Conservation (phyloP, 1,140 invertebrate genomes). For the Zaprionus davidi region DNA sequence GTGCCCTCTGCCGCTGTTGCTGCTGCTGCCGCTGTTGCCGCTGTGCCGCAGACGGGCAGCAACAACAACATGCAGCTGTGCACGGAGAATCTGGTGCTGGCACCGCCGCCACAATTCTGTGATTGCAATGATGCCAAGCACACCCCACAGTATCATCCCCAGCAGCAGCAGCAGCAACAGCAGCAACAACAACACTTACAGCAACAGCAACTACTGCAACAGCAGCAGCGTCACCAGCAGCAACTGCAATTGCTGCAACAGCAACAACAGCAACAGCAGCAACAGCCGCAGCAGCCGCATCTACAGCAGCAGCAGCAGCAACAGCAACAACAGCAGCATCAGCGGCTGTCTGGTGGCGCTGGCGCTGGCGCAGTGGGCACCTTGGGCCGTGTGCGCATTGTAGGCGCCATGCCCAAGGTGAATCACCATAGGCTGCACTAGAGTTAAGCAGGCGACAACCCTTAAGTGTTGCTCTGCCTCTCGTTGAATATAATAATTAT, state of each 20-base stretch:
- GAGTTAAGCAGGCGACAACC: constrained; percentile 6
- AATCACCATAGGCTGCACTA: constrained; percentile 80
- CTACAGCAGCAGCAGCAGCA: constrained; percentile 65
- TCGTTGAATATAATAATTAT: constrained; percentile 28
- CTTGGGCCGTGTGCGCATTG: constrained; percentile 90
- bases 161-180: constrained; percentile 42
- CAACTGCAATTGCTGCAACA: constrained; percentile 59
- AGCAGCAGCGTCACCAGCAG: constrained; percentile 45
- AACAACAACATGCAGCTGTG: constrained; percentile 80
- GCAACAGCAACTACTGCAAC: constrained; percentile 56
- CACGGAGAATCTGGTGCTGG: constrained; percentile 88
- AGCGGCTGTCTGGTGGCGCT: constrained; percentile 78
- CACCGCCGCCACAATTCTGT: constrained; percentile 91
- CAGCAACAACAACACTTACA: constrained; percentile 47
- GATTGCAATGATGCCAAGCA: constrained; percentile 84
- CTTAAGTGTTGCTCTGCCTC: constrained; percentile 10
- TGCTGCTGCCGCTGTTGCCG: constrained; percentile 54
- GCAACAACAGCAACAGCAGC: constrained; percentile 57
- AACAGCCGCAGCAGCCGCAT: constrained; percentile 68
- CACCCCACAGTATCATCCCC: constrained; percentile 59
- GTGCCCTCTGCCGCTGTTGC: constrained; percentile 64
- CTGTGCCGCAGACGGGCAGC: constrained; percentile 69
- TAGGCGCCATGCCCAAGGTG: constrained; percentile 91
- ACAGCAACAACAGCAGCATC: constrained; percentile 78
- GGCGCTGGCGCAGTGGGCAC: constrained; percentile 80